Evolutionary conservation across 2,888 invertebrate species (phyloP).

Genomic region (Epistrophella euchroma): DNA sequence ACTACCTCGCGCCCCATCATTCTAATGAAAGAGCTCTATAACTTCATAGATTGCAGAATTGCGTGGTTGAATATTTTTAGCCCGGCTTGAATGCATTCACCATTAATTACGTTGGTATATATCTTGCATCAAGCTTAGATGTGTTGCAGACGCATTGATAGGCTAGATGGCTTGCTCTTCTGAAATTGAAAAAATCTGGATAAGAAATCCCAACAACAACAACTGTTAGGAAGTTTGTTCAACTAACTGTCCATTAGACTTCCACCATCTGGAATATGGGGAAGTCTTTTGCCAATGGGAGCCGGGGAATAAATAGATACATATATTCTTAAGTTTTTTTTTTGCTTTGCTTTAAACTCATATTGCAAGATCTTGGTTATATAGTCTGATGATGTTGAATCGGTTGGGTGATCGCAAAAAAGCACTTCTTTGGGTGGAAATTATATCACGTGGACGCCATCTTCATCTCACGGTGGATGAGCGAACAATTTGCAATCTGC

Average conservation of each 20-base stretch:
- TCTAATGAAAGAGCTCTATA: conserved; percentile 58
- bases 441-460: conserved; percentile 69
- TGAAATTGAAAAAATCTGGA: conserved; percentile 66
- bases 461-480: conserved; percentile 33
- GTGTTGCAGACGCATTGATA: conserved; percentile 50
- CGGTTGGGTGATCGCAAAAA: conserved; percentile 16
- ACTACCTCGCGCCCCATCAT: conserved; percentile 30
- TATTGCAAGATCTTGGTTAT: conserved; percentile 10
- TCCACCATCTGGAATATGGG: conserved; percentile 50
- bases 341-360: background rate
- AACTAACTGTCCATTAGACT: conserved; percentile 69
- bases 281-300: conserved; percentile 4
- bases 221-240: conserved; percentile 61
- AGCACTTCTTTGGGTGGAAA: conserved; percentile 48
- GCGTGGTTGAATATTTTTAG: conserved; percentile 62
- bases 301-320: background rate
- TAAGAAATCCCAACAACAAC: conserved; percentile 44
- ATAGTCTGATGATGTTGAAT: conserved; percentile 9
- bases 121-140: conserved; percentile 4
- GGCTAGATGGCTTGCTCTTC: conserved; percentile 40
- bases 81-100: conserved; percentile 47
- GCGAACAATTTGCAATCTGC: conserved; percentile 74
- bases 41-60: conserved; percentile 27
- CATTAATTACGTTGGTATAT: conserved; percentile 57
- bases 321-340: background rate